Base-by-base conservation (phyloP, 2,113 vertebrate species). In the Mionectes macconnelli region DNA sequence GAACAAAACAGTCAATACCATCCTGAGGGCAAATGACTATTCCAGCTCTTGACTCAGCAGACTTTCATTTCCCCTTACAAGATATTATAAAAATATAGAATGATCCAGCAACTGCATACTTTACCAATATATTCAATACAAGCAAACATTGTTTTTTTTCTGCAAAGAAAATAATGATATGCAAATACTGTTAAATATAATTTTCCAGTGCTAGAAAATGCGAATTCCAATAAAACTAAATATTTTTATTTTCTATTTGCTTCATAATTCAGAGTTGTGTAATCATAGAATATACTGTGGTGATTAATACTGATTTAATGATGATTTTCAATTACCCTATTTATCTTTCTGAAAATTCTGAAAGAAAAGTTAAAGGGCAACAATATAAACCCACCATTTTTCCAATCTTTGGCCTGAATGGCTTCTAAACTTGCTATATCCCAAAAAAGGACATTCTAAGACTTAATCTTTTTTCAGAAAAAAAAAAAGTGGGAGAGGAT, bases 1-100 rank as follows among this genome's bases (percentile, higher is more conserved):
- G 90, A 90, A 73, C 40, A 73, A 91, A 90, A 49, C 20, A 86
- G 82, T 39, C 72, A 81, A 72, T 82, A 53, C 27, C 35, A 17
- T 60, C 90, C 85, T 91, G 60, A 75, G 47, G 83, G 56, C 20
- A 93, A 94, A 86, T 64, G 50, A 12, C 50, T 93, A 44, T 47
- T 92, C 47, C 44, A 80, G 83, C 42, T 90, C 37, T 86, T 86
- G 83, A 90, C 64, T 96, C 90, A 86, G 83, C 79, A 92, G 60
- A 60, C 52, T 86, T 88, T 63, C 39, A 63, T 59, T 88, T 90
- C 31, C n/a, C 25, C 44, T 78, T 68, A 84, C 10, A 74, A 67
- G 31, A 23, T 75, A 35, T 55, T 56, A 93, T 27, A 87, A 87
- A 92, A 87, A 87, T 50, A 76, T 0, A 90, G 79, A 91, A 77